Base-by-base conservation (phyloP, 2,797 vertebrate genomes). In the Neomorphus geoffroyi region DNA sequence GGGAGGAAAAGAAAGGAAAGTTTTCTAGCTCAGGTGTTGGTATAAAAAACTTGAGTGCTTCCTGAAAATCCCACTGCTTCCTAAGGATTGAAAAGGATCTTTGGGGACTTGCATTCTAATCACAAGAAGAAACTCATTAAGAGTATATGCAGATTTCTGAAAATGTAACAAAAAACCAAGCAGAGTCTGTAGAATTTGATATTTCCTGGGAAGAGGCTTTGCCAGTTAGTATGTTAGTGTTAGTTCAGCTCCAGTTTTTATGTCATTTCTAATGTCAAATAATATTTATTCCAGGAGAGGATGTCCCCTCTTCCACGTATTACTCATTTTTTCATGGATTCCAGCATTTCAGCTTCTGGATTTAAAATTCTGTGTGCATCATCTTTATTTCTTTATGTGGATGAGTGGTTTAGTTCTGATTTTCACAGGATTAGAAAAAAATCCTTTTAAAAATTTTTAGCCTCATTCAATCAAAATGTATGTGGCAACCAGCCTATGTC, bases 301-400 rank as follows among this genome's bases (percentile, higher is more conserved):
- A 2, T 32, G 70, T 6, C 2, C 19, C 8, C 19, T 56, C 18
- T 7, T 81, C 17, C 54, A 4, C 1, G 0, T 45, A 17, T 33
- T 22, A 35, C 14, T 66, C 1, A 43, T 72, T 78, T 85, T 85
- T 79, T 85, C 46, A 72, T 9, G 41, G 19, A 57, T 64, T 69
- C 5, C 5, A 81, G 7, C 10, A 30, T 61, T 57, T 88, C 39
- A 7, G 26, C 16, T 73, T 70, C 26, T 54, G 12, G 43, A 58
- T 58, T 46, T 43, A 35, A 61, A 91, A 48, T 54, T 16, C 22
- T 65, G 2, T 39, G 10, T n/a, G 4, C 3, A 73, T 30, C 2
- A 0, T 48, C 10, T 60, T 58, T 14, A 66, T 30, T 58, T 50
- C 13, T 79, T 75, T 39, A 18, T 10, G 27, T 12, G 8, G 12